Evolutionary conservation across 2,797 vertebrate species (phyloP).

Genomic region (Helostoma temminkii): DNA sequence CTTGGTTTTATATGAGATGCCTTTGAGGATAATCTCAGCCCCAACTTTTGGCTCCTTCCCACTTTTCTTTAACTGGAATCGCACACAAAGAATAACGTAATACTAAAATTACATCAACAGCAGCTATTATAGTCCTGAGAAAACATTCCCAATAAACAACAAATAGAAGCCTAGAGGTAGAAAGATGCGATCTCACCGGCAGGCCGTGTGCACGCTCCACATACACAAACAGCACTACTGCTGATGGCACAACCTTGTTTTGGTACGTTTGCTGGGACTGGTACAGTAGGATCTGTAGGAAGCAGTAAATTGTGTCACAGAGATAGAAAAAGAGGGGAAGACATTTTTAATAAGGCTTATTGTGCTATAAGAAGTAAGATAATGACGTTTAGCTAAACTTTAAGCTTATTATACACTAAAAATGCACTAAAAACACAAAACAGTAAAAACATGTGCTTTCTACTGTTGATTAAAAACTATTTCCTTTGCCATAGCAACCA

Average conservation of each 20-base stretch:
- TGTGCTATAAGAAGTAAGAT: conserved; percentile 12
- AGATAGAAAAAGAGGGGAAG: not conserved
- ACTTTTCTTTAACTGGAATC: conserved; percentile 88
- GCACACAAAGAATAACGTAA: conserved; percentile 10
- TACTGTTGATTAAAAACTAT: too few relatives aligned
- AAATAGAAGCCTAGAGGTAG: conserved; percentile 18
- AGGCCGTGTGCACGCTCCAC: conserved; percentile 90
- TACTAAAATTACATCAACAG: not conserved
- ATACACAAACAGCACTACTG: conserved; percentile 89
- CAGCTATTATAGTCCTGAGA: conserved; percentile 4
- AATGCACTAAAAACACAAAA: too few relatives aligned
- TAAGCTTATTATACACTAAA: too few relatives aligned
- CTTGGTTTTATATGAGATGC: conserved; percentile 87
- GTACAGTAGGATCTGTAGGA: conserved; percentile 86
- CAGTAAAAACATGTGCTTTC: too few relatives aligned
- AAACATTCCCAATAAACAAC: conserved; percentile 28
- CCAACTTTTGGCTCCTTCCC: conserved; percentile 88
- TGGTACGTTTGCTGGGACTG: conserved; percentile 88
- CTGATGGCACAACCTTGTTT: conserved; percentile 88
- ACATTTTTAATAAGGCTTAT: not conserved
- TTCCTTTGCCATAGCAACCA: conserved; percentile 2
- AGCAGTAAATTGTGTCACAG: not conserved
- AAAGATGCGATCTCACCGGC: conserved; percentile 81
- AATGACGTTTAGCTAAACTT: too few relatives aligned
- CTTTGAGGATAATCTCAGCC: conserved; percentile 83